These are phyloP conservation scores for Gnatocerus cornutus DNA, from an alignment of 2,888 invertebrate species.

Conservation along the genomic window DNA sequence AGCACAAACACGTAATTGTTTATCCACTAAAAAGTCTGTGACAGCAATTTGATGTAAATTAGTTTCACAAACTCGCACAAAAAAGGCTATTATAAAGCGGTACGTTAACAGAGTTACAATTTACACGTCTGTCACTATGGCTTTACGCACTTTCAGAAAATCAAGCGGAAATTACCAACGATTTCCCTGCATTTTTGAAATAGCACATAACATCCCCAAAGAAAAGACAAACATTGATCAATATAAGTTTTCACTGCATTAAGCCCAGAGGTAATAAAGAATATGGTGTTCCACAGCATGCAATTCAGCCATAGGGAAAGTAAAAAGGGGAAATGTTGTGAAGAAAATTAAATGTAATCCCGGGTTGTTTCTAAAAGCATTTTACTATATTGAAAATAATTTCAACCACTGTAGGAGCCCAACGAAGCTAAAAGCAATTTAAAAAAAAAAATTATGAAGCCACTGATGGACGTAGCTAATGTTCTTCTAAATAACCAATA, in stretches of 20 bases:
- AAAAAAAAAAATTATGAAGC: too few relatives aligned
- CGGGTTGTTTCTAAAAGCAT: neutral
- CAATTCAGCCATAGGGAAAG: slow-evolving; percentile 26
- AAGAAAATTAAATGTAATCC: slow-evolving; percentile 27
- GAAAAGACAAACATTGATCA: slow-evolving; percentile 39
- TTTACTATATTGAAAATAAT: slow-evolving; percentile 8
- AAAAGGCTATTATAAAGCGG: slow-evolving; percentile 38
- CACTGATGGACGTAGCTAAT: too few relatives aligned
- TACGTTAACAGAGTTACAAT: slow-evolving; percentile 17
- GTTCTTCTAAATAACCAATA: too few relatives aligned
- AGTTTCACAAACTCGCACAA: slow-evolving; percentile 31
- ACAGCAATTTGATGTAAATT: slow-evolving; percentile 46
- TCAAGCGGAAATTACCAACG: neutral
- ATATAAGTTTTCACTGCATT: slow-evolving; percentile 33
- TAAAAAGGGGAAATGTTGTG: slow-evolving; percentile 32
- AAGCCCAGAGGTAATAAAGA: slow-evolving; percentile 31
- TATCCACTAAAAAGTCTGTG: slow-evolving; percentile 42
- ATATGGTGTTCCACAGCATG: slow-evolving; percentile 27
- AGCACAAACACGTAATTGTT: slow-evolving; percentile 41
- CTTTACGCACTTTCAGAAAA: neutral
- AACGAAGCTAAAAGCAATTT: neutral
- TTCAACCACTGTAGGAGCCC: slow-evolving; percentile 1
- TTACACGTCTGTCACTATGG: slow-evolving; percentile 17
- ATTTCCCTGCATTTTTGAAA: neutral
- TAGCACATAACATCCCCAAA: slow-evolving; percentile 22